Percentiles rank a stretch among this genome's conserved stretches.
Evolutionary conservation across 2,888 invertebrate species (phyloP).

Genomic region (Drosophila anomalata): DNA sequence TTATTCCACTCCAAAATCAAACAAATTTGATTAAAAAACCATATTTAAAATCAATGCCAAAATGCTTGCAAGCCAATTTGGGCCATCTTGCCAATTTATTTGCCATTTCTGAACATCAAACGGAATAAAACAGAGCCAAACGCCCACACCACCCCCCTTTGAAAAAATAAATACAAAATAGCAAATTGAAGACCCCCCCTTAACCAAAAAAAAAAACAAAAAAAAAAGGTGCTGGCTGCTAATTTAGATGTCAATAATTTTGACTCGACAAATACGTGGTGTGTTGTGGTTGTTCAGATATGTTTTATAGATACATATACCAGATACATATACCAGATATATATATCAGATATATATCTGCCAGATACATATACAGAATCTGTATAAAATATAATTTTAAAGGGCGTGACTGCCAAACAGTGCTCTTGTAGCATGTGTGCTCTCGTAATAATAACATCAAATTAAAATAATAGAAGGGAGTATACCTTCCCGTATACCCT

Average conservation of each 20-base stretch:
- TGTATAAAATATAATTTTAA: too few relatives aligned
- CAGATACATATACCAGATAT: neutral
- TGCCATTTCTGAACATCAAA: constrained; percentile 32
- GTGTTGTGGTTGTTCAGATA: constrained; percentile 28
- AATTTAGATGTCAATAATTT: constrained; percentile 77
- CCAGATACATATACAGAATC: neutral
- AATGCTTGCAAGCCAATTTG: neutral
- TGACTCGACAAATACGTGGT: constrained; percentile 25
- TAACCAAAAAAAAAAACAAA: too few relatives aligned
- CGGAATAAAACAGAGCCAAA: constrained; percentile 21
- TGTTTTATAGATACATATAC: constrained; percentile 44
- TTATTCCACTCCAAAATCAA: neutral
- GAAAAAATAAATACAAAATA: neutral
- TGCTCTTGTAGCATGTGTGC: constrained; percentile 32
- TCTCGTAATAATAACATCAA: constrained; percentile 48
- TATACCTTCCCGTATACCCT: neutral
- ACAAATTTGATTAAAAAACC: constrained; percentile 4
- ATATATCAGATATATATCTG: neutral
- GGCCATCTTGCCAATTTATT: constrained; percentile 24
- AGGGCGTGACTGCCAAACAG: too few relatives aligned
- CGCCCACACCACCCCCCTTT: neutral
- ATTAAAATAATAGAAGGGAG: constrained; percentile 40
- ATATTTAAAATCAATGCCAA: neutral
- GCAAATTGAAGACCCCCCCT: constrained; percentile 2
- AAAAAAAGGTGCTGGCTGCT: constrained; percentile 44